phyloP scores from a whole-genome alignment of 2,113 vertebrate species.

The Eretmodus cyanostictus region DNA sequence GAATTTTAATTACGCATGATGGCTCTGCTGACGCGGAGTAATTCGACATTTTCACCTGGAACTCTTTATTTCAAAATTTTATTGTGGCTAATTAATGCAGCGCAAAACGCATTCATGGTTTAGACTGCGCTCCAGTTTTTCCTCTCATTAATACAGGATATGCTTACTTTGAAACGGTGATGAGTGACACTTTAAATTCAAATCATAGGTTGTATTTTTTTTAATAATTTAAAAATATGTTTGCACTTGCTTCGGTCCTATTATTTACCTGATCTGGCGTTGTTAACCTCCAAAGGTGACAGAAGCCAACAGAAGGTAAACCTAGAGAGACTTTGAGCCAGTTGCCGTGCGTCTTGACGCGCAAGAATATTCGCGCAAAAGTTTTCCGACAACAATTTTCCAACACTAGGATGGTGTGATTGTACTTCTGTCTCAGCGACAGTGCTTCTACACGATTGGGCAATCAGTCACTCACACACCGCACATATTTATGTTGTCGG shows the following conservation, averaged over 20 bases:
- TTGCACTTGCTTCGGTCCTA: background rate
- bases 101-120: background rate
- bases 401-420: background rate
- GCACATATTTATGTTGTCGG: background rate
- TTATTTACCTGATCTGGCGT: background rate
- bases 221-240: fast-evolving
- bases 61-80: background rate
- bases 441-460: background rate
- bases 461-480: background rate
- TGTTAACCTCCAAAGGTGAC: background rate
- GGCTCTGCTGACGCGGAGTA: background rate
- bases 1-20: background rate
- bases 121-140: background rate
- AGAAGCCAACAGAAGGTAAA: background rate
- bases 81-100: background rate
- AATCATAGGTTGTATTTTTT: background rate
- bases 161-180: background rate
- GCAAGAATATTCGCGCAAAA: background rate
- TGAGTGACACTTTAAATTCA: background rate
- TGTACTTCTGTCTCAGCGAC: background rate
- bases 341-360: constrained; percentile 1
- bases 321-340: background rate
- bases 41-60: background rate
- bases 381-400: background rate
- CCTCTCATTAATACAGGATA: background rate